Conservation (phyloP, 2,113 vertebrate genomes). For the Struthidea cinerea region DNA sequence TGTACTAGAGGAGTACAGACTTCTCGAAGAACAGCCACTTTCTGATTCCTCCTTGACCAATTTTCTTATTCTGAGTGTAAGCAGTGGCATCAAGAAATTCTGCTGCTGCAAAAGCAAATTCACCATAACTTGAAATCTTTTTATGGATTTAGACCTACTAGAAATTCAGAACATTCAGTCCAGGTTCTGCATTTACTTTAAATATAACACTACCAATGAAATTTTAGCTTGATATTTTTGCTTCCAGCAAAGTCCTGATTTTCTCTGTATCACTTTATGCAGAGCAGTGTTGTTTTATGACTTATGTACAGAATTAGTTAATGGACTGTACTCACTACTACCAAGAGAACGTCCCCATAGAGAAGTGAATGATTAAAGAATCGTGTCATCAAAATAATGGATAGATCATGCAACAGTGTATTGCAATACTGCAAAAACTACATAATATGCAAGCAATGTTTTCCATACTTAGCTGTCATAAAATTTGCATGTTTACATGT, state of each 20-base stretch:
- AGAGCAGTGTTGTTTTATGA: background rate
- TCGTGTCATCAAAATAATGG: background rate
- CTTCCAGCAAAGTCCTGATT: background rate
- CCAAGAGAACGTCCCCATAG: background rate
- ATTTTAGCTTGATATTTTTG: background rate
- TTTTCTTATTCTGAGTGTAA: background rate
- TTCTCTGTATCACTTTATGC: background rate
- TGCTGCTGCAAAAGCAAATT: background rate
- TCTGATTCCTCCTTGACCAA: background rate
- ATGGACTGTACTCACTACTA: background rate
- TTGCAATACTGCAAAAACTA: background rate
- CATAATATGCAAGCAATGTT: background rate
- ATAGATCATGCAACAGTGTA: background rate
- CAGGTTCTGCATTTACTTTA: background rate
- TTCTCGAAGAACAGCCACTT: background rate
- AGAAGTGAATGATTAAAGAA: background rate
- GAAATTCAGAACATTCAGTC: background rate
- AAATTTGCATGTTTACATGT: background rate
- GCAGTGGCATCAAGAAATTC: background rate
- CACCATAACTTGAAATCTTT: background rate
- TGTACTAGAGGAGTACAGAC: background rate
- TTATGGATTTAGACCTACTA: background rate
- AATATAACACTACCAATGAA: background rate
- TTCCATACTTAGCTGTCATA: background rate
- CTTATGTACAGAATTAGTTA: background rate